Conservation (phyloP, 2,113 vertebrate species). For the Erpornis zantholeuca region DNA sequence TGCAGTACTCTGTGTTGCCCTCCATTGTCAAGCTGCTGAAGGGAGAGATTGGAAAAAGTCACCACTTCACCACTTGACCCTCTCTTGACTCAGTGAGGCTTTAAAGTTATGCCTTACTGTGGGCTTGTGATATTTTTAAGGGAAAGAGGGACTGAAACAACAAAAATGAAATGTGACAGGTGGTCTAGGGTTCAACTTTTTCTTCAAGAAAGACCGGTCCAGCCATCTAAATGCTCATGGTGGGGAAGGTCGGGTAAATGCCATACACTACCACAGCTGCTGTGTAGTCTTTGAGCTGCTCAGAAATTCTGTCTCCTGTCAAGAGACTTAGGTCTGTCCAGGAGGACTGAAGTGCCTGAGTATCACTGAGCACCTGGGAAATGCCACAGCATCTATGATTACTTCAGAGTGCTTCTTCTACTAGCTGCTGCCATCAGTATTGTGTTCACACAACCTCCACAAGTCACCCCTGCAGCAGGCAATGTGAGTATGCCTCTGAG, state of each 20-base stretch:
- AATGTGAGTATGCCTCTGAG: neutral
- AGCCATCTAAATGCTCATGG: neutral
- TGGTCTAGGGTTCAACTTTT: neutral
- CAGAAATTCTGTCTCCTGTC: neutral
- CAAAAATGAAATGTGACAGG: neutral
- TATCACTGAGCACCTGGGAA: neutral
- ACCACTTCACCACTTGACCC: neutral
- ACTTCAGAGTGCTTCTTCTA: neutral
- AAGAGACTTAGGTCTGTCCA: neutral
- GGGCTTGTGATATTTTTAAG: neutral
- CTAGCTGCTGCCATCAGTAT: neutral
- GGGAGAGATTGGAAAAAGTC: neutral
- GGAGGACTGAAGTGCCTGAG: neutral
- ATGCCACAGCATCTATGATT: neutral
- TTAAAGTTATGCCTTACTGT: neutral
- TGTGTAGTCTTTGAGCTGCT: neutral
- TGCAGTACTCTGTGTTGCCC: neutral
- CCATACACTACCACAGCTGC: rapidly evolving
- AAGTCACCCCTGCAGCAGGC: neutral
- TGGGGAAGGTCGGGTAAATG: neutral
- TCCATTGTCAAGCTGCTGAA: neutral
- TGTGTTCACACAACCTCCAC: neutral
- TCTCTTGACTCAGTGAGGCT: neutral
- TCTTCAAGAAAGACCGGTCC: neutral
- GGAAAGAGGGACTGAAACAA: neutral